Evolutionary conservation across 2,888 invertebrate species (phyloP), one percentile per base, ranked within the genome.

Genomic region (Monochamus alternatus): DNA sequence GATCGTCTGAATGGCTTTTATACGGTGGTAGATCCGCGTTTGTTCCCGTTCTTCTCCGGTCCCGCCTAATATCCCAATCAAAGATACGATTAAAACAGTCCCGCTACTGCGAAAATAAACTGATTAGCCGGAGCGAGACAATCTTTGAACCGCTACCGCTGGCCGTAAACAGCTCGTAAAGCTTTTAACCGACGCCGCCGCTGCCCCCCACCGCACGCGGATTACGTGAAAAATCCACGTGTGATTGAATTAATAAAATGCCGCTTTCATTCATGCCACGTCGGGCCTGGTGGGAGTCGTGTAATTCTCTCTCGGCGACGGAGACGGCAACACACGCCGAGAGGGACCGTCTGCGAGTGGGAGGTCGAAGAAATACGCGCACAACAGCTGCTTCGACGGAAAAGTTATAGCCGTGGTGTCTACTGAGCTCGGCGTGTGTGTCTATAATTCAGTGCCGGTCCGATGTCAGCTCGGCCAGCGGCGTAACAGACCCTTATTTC

Each of bases 251-350:
- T 68, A 74, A 68, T 68, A 62, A 63, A 55, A 51, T 31, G 51
- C 52, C n/a, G 67, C 55, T 71, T 73, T 73, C 76, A 76, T 76
- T 76, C 76, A 76, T 68, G 60, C 14, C 62, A 31, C 74, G 65
- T 22, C 52, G 63, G 47, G 73, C 5, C 67, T 67, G 75, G 73
- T 47, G 47, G 47, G 10, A 55, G 55, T 12, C 22, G 55, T 12
- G 55, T 12, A 55, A 55, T 55, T 55, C 55, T 55, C 55, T 55
- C 55, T 55, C 32, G 52, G 63, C 64, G 60, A 63, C 51, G 31
- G 30, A 69, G 70, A 70, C 8, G 30, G 66, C 14, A 62, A 14
- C 69, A 38, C 32, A 43, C 38, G 38, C 43, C 44, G 67, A 63
- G 47, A 58, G 51, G 51, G 68, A 73, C 9, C 58, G 59, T 51